Evolutionary conservation across 2,113 vertebrate species (phyloP).

Genomic region (Cebus imitator): DNA sequence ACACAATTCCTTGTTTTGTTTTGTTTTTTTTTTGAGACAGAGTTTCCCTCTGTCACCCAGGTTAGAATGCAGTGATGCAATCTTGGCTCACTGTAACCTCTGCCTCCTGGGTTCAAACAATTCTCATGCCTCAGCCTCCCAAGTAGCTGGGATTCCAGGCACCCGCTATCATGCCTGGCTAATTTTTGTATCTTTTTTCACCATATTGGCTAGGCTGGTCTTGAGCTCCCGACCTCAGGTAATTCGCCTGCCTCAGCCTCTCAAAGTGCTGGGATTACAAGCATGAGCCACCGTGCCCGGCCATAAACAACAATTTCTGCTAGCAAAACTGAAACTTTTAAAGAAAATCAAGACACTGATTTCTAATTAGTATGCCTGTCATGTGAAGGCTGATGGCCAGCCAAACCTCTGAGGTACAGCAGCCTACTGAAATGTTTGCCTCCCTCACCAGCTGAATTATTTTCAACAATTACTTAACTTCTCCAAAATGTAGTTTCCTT

Average conservation of each 20-base stretch:
- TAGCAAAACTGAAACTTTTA: neutral
- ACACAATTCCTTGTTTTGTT: neutral
- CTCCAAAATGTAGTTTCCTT: conserved; percentile 4
- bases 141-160: neutral
- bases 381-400: neutral
- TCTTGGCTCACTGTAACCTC: neutral
- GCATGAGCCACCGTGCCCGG: neutral
- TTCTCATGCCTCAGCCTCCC: neutral
- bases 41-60: neutral
- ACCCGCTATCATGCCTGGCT: neutral
- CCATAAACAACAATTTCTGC: neutral
- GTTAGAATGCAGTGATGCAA: neutral
- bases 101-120: neutral
- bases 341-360: neutral
- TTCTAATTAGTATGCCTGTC: neutral
- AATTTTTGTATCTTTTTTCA: neutral
- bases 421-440: neutral
- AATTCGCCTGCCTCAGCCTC: neutral
- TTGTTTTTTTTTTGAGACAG: neutral
- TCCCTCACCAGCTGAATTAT: neutral
- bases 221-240: neutral
- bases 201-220: neutral
- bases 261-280: neutral
- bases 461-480: conserved; percentile 22
- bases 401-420: neutral